These are phyloP conservation scores for Eupithecia subumbrata DNA, from an alignment of 2,888 invertebrate species.

Conservation along the genomic window DNA sequence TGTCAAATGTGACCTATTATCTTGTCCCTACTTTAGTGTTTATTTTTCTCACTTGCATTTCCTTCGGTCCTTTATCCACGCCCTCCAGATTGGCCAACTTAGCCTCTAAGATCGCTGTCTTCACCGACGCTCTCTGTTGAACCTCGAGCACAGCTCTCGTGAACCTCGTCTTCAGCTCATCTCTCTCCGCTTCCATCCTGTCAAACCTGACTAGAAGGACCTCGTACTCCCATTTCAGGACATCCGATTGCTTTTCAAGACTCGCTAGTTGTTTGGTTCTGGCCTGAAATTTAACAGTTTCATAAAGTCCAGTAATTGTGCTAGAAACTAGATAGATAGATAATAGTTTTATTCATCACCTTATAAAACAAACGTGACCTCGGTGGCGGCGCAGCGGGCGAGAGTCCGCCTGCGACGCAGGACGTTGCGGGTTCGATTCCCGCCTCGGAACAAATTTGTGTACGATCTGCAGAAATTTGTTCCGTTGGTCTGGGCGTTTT, in stretches of 20 bases:
- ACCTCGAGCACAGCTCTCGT: conserved; percentile 93
- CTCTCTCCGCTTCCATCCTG: conserved; percentile 89
- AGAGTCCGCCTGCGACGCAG: too few relatives aligned
- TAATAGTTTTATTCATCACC: too few relatives aligned
- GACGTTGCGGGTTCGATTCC: too few relatives aligned
- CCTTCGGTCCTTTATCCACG: conserved; percentile 84
- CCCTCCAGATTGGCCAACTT: conserved; percentile 88
- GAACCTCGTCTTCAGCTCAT: conserved; percentile 90
- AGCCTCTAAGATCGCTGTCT: conserved; percentile 92
- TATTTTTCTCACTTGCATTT: conserved; percentile 79
- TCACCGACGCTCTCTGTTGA: conserved; percentile 93
- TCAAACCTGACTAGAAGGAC: conserved; percentile 91
- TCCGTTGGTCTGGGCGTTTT: too few relatives aligned
- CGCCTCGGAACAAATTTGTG: too few relatives aligned
- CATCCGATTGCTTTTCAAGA: conserved; percentile 84
- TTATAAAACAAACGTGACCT: too few relatives aligned
- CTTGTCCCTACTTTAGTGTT: too few relatives aligned
- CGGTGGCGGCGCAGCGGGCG: too few relatives aligned
- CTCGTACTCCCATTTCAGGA: conserved; percentile 86
- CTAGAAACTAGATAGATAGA: too few relatives aligned
- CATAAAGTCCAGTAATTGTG: background rate
- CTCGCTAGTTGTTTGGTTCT: conserved; percentile 82
- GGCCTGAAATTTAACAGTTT: conserved; percentile 61
- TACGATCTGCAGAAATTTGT: too few relatives aligned
- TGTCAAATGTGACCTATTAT: too few relatives aligned